Base-by-base conservation (phyloP, 2,888 invertebrate species). In the Belgica antarctica region DNA sequence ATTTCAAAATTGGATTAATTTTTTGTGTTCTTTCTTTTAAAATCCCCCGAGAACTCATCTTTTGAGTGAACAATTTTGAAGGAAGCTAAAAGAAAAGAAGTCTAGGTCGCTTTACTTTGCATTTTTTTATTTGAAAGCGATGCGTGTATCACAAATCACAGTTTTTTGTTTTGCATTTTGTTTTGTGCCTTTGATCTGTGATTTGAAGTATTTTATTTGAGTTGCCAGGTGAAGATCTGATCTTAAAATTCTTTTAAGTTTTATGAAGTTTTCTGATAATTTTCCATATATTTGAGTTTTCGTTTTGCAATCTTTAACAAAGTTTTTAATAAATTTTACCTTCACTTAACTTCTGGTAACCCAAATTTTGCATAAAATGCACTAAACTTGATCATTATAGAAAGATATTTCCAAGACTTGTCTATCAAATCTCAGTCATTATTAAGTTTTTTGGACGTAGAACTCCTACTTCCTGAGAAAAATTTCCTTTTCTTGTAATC, bases 111-210 rank as follows among this genome's bases (percentile, higher is more conserved):
- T 52, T 19, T 17, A n/a, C n/a, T n/a, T 8, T 52, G 22, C 52
- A 52, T 12, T 41, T 41, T 15, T 12, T 5, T 34, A 5, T 41
- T n/a, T 41, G 41, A 63, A 24, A 63, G 41, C 36, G 63, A 63
- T 46, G 63, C 63, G 63, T 63, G 63, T 63, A 63, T 63, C 63
- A 24, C 34, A 63, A 63, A 63, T 63, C 63, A 63, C 36, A 63
- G 36, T 46, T 63, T 46, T 41, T 63, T 63, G 25, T 34, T 62
- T 62, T 31, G 17, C 28, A 41, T 41, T n/a, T 62, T 62, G 27
- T 17, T 62, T 62, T n/a, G 10, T 5, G 25, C 25, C 19, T 62
- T 15, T 62, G 31, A 5, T 62, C 19, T 62, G 41, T 41, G 41
- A 41, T 10, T 41, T 15, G 41, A n/a, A 41, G 15, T 15, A 15